Base-by-base conservation (phyloP, 2,797 vertebrate species). In the Neopelma chrysocephalum region DNA sequence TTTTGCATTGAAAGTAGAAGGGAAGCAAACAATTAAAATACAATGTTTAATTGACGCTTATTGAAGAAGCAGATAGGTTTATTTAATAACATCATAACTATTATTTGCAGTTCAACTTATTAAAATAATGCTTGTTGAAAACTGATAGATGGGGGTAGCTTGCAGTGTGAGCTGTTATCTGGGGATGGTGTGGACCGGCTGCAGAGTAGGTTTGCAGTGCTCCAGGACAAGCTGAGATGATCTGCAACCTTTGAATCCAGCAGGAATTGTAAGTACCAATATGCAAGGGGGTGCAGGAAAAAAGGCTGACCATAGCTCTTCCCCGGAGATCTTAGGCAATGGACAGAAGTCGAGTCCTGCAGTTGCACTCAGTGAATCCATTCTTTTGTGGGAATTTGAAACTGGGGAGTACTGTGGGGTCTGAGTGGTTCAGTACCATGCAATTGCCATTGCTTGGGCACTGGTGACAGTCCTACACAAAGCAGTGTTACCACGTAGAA, bases 71-170 rank as follows among this genome's bases (percentile, higher is more conserved):
- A 61, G 23, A 36, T 50, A 58, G 16, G 36, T 64, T 89, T 95
- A 56, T 90, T 85, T 91, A 45, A 50, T 82, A 45, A 11, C 64
- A 72, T 82, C 60, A 11, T 78, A 61, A 47, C 45, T 31, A 5
- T 42, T 92, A 60, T 26, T 87, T 87, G 79, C 76, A 85, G 45
- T 85, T 87, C 79, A 85, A 31, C 42, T 83, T 92, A 85, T 87
- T 81, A 80, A 89, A 96, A 58, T 78, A 90, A 45, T 72, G 25
- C 42, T 87, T 77, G 27, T 75, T 82, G 70, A 29, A 91, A 95
- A 73, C 68, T 31, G 36, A 40, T 60, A 38, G 68, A 18, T 32
- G 29, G 17, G 68, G 21, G 80, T 82, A 54, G 42, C 51, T 89
- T 70, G 51, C 32, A 45, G 82, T 0, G 0, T 16, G 29, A 91